Percentiles rank a stretch among this genome's conserved stretches.
Evolutionary conservation across 2,113 vertebrate genomes (phyloP).

Genomic region (Lathamus discolor): DNA sequence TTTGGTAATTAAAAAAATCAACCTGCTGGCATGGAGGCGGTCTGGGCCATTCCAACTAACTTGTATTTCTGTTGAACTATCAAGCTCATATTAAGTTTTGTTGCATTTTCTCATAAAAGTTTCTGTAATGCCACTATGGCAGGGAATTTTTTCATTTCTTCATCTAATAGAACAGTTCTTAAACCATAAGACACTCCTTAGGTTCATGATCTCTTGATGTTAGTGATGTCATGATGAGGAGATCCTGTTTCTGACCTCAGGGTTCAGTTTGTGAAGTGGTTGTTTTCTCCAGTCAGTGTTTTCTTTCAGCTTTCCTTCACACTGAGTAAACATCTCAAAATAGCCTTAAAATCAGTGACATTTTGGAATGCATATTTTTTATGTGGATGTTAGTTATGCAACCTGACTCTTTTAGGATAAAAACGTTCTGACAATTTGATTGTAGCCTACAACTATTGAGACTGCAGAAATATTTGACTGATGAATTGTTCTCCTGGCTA

Average conservation of each 20-base stretch:
- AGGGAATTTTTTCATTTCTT: not conserved
- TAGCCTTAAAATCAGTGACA: constrained; percentile 17
- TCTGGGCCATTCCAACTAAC: not conserved
- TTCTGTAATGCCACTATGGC: not conserved
- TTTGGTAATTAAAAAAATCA: not conserved
- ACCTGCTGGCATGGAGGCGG: not conserved
- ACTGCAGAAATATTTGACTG: not conserved
- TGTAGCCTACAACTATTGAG: not conserved
- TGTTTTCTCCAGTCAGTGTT: not conserved
- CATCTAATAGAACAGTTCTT: not conserved
- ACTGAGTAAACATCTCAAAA: not conserved
- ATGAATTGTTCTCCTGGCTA: not conserved
- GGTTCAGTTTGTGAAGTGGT: not conserved
- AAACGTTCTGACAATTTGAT: constrained; percentile 3
- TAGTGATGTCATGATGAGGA: not conserved
- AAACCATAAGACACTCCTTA: not conserved
- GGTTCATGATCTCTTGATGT: not conserved
- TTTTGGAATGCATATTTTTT: not conserved
- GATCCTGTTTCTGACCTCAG: not conserved
- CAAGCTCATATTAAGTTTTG: not conserved
- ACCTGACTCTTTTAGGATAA: not conserved
- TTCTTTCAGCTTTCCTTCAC: not conserved
- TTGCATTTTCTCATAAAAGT: not conserved
- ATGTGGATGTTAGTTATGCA: not conserved
- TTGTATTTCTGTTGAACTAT: not conserved